phyloP scores from a whole-genome alignment of 2,797 vertebrate species.

The Onychomys torridus region DNA sequence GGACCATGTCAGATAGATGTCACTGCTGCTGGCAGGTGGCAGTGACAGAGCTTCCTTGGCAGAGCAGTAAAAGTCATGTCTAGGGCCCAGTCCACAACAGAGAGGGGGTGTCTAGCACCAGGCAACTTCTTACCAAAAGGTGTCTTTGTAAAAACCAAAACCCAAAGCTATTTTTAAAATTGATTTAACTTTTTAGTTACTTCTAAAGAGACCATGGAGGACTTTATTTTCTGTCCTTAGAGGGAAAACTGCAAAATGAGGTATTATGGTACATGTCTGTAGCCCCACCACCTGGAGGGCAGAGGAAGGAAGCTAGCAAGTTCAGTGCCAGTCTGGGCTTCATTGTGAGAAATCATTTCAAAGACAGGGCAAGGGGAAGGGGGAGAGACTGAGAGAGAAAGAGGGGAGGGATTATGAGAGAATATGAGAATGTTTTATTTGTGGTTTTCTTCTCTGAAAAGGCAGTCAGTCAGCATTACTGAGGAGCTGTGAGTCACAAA shows the following conservation, averaged over 20 bases:
- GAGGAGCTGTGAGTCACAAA: neutral
- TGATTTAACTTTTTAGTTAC: conserved; percentile 22
- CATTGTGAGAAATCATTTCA: neutral
- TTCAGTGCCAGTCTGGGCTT: neutral
- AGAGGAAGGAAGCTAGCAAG: neutral
- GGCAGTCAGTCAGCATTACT: neutral
- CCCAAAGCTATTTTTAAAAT: neutral
- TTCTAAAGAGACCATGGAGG: conserved; percentile 1
- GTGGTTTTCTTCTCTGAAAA: conserved; percentile 46
- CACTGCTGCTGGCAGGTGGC: neutral
- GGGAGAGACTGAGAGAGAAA: neutral
- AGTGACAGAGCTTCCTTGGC: neutral
- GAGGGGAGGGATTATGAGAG: neutral
- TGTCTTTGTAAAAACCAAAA: conserved; percentile 13
- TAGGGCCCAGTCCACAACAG: neutral
- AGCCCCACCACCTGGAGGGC: neutral
- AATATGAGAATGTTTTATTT: conserved; percentile 12
- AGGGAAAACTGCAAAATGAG: neutral
- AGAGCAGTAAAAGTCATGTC: neutral
- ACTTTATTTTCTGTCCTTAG: conserved; percentile 26
- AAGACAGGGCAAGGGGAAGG: neutral
- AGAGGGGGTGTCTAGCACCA: conserved; percentile 12
- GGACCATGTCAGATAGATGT: neutral
- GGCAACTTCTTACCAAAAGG: neutral
- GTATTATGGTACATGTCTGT: neutral